These are phyloP conservation scores for Characodon lateralis DNA, from an alignment of 2,797 vertebrate genomes.

Conservation along the genomic window DNA sequence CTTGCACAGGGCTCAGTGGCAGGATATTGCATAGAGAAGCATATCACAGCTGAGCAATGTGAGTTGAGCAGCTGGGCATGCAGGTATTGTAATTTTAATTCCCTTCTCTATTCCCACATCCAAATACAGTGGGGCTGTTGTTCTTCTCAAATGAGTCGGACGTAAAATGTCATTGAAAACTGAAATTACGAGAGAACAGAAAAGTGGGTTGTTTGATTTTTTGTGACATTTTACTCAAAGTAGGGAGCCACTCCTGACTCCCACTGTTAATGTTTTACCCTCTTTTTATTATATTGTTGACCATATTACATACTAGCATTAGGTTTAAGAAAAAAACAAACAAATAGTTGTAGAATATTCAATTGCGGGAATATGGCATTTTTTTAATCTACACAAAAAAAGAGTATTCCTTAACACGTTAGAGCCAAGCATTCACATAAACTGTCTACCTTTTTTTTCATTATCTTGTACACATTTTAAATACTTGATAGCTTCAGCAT, in stretches of 20 bases:
- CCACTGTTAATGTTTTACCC: slow-evolving; percentile 2
- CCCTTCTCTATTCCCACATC: slow-evolving; percentile 68
- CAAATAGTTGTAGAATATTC: slow-evolving; percentile 9
- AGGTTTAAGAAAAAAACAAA: slow-evolving; percentile 23
- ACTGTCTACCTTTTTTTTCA: slow-evolving; percentile 18
- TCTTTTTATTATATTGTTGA: slow-evolving; percentile 25
- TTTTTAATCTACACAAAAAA: slow-evolving; percentile 6
- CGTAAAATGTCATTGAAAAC: slow-evolving; percentile 50
- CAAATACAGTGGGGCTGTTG: slow-evolving; percentile 57
- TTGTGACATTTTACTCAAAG: slow-evolving; percentile 34
- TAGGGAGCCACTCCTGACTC: slow-evolving; percentile 46
- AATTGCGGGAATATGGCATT: neutral
- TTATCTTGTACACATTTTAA: slow-evolving; percentile 64
- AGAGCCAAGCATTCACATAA: slow-evolving; percentile 32
- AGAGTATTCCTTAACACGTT: slow-evolving; percentile 30
- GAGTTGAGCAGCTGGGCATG: slow-evolving; percentile 73
- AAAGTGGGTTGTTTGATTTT: slow-evolving; percentile 27
- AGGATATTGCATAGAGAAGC: slow-evolving; percentile 77
- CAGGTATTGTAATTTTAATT: slow-evolving; percentile 80
- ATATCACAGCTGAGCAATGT: slow-evolving; percentile 76
- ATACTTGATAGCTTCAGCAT: slow-evolving; percentile 75
- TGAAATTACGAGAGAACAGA: slow-evolving; percentile 35
- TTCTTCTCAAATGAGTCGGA: slow-evolving; percentile 60
- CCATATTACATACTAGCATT: neutral
- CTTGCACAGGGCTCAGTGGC: slow-evolving; percentile 67